phyloP scores from a whole-genome alignment of 1,140 invertebrate genomes.

The Brachionus rotundiformis region DNA sequence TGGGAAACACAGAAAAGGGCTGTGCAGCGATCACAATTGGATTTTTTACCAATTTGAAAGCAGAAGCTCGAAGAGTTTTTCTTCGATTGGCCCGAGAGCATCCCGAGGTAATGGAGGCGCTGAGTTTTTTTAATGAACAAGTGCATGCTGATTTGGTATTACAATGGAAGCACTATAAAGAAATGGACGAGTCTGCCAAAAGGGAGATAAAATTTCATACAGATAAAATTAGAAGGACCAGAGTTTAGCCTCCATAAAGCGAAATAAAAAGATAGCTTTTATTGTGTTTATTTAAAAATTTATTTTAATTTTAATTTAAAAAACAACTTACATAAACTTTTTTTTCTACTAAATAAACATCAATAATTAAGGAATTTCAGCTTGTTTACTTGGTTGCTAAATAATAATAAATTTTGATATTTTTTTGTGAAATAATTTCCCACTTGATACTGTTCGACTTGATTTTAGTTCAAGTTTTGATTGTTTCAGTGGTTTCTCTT shows the following conservation, averaged over 20 bases:
- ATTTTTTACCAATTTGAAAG: constrained; percentile 23
- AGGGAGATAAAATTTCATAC: background rate
- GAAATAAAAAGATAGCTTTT: background rate
- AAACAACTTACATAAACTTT: background rate
- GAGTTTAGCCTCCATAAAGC: background rate
- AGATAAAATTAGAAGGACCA: background rate
- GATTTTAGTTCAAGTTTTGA: background rate
- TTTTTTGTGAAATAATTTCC: background rate
- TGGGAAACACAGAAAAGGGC: constrained; percentile 14
- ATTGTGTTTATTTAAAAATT: background rate
- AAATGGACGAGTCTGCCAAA: background rate
- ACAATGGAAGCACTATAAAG: constrained; percentile 34
- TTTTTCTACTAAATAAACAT: background rate
- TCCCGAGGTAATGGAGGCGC: background rate
- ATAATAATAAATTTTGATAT: background rate
- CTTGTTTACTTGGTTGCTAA: background rate
- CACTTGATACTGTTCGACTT: background rate
- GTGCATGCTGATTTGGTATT: background rate
- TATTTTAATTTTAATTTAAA: background rate
- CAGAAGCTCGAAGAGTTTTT: constrained; percentile 19
- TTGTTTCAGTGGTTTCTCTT: background rate
- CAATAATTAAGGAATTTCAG: background rate
- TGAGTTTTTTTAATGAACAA: background rate
- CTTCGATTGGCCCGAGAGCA: background rate
- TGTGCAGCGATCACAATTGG: constrained; percentile 22